Evolutionary conservation across 2,888 invertebrate genomes (phyloP), one percentile per base, ranked within the genome.

Genomic region (Drosophila formosana): DNA sequence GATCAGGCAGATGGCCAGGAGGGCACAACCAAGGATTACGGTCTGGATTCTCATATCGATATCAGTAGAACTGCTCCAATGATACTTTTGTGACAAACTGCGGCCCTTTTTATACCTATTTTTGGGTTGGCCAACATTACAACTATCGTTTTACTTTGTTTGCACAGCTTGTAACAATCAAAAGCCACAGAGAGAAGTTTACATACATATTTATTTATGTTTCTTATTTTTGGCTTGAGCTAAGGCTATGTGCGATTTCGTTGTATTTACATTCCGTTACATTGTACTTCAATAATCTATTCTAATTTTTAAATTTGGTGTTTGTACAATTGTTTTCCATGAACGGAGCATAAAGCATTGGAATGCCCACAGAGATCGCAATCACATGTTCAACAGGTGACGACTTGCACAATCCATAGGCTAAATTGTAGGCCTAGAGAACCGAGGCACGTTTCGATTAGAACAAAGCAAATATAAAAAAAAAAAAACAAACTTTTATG

Each of bases 41-140:
- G 41, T 26, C 8, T 51, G 50, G 9, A 45, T 51, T 45, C 43
- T 30, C 60, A 60, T 60, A 3, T 39, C 49, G 57, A n/a, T 18
- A 9, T 23, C 23, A 55, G 43, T 52, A 5, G 28, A 34, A 28
- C 23, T 47, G 3, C 25, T 47, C 6, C 26, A 52, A 18, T 41
- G 11, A 13, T 37, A 41, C n/a, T n/a, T 32, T 52, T 39, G 2
- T 25, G 26, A 28, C n/a, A 32, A 7, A 7, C n/a, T 46, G 7
- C 1, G 39, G 28, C 28, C 11, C 28, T 37, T 56, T 58, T 49
- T 58, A 58, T 58, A 60, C 30, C 45, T 1, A 49, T 30, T 30
- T 50, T 25, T 7, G 4, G 30, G 8, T 23, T 23, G 3, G n/a
- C 32, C n/a, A 32, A 23, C 7, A 18, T 41, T 41, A 41, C 13